phyloP scores from a whole-genome alignment of 2,113 vertebrate genomes.

The Urocitellus parryii region DNA sequence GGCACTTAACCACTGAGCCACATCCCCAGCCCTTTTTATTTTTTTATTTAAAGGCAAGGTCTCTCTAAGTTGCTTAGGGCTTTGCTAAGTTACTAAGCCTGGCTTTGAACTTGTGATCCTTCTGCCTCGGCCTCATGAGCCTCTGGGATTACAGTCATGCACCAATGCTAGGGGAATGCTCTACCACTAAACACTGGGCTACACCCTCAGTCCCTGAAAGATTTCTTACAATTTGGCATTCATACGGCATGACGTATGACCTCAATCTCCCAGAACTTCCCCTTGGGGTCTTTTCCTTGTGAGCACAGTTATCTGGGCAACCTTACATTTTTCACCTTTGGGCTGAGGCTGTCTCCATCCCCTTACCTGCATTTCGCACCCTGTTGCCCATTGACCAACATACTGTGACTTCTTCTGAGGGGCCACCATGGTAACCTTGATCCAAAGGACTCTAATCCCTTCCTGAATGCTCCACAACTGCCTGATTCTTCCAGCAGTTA shows the following conservation, averaged over 20 bases:
- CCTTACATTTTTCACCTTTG: not conserved
- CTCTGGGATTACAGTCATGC: too few species aligned
- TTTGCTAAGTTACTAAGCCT: too few species aligned
- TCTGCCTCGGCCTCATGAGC: too few species aligned
- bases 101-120: too few species aligned
- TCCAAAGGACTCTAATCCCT: not conserved
- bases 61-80: too few species aligned
- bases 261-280: not conserved
- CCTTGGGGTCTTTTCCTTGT: not conserved
- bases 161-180: not conserved
- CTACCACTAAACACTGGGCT: not conserved
- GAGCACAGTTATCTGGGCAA: not conserved
- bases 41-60: too few species aligned
- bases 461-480: not conserved
- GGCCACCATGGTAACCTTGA: not conserved
- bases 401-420: slow-evolving; percentile 4
- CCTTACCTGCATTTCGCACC: not conserved
- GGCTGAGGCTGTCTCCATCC: slow-evolving; percentile 3
- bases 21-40: too few species aligned
- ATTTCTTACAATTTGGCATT: not conserved
- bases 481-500: not conserved
- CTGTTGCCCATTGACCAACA: not conserved
- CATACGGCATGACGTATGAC: not conserved
- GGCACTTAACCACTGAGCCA: too few species aligned
- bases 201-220: not conserved